These are phyloP conservation scores for Glossosoma conforme DNA, from an alignment of 1,140 invertebrate genomes.

Conservation along the genomic window DNA sequence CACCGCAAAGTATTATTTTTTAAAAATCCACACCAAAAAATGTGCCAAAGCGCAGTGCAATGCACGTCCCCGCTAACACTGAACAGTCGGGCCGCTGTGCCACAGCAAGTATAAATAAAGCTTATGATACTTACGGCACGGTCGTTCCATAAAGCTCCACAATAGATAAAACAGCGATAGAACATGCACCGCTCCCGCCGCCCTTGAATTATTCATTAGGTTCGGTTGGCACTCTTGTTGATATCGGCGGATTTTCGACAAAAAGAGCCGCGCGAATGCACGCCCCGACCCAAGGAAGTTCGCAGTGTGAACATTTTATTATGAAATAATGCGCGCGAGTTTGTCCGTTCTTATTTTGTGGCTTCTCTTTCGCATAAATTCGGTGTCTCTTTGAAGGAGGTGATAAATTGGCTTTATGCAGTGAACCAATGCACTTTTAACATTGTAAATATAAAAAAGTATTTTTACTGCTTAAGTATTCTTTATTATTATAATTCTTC, in stretches of 20 bases:
- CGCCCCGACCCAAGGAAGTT: slow-evolving; percentile 3
- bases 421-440: too few relatives aligned
- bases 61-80: too few relatives aligned
- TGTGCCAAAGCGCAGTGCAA: too few relatives aligned
- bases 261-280: slow-evolving; percentile 19
- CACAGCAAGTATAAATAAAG: slow-evolving; percentile 25
- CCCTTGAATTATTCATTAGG: slow-evolving; percentile 30
- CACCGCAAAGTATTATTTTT: too few relatives aligned
- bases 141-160: slow-evolving; percentile 28
- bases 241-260: slow-evolving; percentile 27
- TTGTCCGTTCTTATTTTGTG: neutral
- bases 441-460: too few relatives aligned
- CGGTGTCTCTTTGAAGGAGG: too few relatives aligned
- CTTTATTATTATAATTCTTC: too few relatives aligned
- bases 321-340: neutral
- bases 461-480: neutral
- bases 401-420: too few relatives aligned
- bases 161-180: slow-evolving; percentile 33
- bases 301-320: neutral
- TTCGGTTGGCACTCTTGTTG: slow-evolving; percentile 24
- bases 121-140: slow-evolving; percentile 22
- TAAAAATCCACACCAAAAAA: too few relatives aligned
- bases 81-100: neutral
- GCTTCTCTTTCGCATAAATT: too few relatives aligned
- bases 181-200: slow-evolving; percentile 26